Evolutionary conservation across 2,888 invertebrate species (phyloP).

Genomic region (Lycophotia porphyrea): DNA sequence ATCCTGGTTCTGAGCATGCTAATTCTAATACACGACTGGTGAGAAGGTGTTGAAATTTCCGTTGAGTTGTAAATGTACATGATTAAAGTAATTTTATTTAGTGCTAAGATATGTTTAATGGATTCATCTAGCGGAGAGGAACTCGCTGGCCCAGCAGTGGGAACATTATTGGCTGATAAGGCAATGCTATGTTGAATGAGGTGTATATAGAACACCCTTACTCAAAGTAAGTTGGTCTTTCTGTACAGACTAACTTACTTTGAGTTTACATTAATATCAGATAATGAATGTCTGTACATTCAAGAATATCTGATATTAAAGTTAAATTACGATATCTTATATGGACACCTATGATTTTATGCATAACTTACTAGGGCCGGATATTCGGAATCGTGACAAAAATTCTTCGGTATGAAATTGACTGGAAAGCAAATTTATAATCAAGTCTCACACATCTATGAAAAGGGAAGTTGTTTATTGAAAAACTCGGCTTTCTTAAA

Average conservation of each 20-base stretch:
- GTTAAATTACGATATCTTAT: not conserved
- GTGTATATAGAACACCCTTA: too few species aligned
- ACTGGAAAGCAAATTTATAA: not conserved
- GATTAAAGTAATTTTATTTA: constrained; percentile 3
- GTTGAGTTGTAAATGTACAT: constrained; percentile 20
- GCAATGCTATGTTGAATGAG: not conserved
- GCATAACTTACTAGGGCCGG: not conserved
- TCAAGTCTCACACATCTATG: not conserved
- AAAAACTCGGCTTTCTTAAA: not conserved
- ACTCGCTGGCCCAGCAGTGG: not conserved
- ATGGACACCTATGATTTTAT: not conserved
- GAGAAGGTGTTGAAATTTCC: constrained; percentile 55
- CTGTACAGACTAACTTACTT: too few species aligned
- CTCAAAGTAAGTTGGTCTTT: too few species aligned
- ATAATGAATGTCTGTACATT: too few species aligned
- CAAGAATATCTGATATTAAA: not conserved
- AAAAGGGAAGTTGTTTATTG: not conserved
- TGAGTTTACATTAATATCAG: too few species aligned
- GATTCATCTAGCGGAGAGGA: not conserved
- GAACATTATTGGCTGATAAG: not conserved
- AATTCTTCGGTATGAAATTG: not conserved
- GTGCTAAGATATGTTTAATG: not conserved
- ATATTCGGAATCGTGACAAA: not conserved
- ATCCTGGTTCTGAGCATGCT: constrained; percentile 64
- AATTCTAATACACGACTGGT: constrained; percentile 65